These are phyloP conservation scores for Uria aalge DNA, from an alignment of 2,113 vertebrate species.

Conservation along the genomic window DNA sequence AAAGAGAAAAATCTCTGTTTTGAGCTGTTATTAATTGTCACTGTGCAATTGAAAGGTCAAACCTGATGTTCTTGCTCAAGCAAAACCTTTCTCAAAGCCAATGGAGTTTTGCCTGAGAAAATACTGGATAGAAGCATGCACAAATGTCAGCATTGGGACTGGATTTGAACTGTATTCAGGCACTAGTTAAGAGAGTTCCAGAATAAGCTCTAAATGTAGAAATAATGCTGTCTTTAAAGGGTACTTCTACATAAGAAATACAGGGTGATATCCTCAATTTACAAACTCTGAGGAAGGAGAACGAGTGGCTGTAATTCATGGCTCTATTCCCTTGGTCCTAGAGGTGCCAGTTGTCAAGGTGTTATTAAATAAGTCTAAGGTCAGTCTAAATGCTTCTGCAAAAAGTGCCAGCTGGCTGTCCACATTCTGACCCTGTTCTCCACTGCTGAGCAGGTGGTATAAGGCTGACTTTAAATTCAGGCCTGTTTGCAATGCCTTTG, in stretches of 20 bases:
- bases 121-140: slow-evolving; percentile 24
- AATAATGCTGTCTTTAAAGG: slow-evolving; percentile 1
- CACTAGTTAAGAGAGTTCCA: background rate
- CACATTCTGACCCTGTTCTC: background rate
- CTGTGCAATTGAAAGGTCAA: slow-evolving; percentile 59
- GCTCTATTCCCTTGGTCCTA: background rate
- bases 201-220: slow-evolving; percentile 5
- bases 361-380: background rate
- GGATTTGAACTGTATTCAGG: slow-evolving; percentile 24
- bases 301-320: background rate
- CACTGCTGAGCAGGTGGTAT: background rate
- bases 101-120: slow-evolving; percentile 62
- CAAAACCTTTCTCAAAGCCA: slow-evolving; percentile 41
- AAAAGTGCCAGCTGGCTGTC: background rate
- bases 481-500: background rate
- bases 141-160: slow-evolving; percentile 52
- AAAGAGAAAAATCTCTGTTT: background rate
- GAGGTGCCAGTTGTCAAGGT: background rate
- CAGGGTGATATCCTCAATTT: background rate
- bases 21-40: slow-evolving; percentile 52
- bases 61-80: slow-evolving; percentile 40
- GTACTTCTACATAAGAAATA: background rate
- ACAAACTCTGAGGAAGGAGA: background rate
- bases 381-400: background rate
- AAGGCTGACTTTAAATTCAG: background rate